Evolutionary conservation across 2,797 vertebrate genomes (phyloP), one percentile per base, ranked within the genome.

Genomic region (Sebastes itinus): DNA sequence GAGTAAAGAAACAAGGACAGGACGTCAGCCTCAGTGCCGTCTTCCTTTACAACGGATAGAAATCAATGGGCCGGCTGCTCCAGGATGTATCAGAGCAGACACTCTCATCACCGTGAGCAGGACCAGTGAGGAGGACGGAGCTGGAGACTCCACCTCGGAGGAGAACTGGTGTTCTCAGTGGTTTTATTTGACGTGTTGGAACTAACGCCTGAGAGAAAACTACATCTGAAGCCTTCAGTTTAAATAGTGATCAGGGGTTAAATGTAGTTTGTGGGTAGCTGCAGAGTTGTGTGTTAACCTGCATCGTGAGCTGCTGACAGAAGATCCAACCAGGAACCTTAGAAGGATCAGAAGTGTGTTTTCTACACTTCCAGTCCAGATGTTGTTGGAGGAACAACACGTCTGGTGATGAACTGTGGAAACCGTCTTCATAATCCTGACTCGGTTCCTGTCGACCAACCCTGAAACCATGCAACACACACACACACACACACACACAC

Each of bases 1-100:
- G 85, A 87, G 81, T 81, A 64, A 72, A 61, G 61, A 71, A 86
- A 83, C 18, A 67, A 73, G 76, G 20, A 77, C 35, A 69, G 67
- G 69, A 82, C 76, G 49, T 71, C 60, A 23, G 54, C 52, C 3
- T 71, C 33, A 25, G 8, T 1, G 28, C 38, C 14, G 27, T 62
- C 68, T 69, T 67, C 80, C 58, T 63, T 74, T 38, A 60, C 54
- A 72, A 35, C 54, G 71, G 55, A 72, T 66, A 62, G 14, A 65
- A 82, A 65, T 65, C 25, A 55, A 62, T 22, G n/a, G 38, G 12
- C 38, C 6, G 10, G 69, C 75, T 68, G 71, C 84, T 55, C 69
- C 59, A 55, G 52, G 38, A 81, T 73, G 65, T 68, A 68, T 83
- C 65, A 78, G 38, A 63, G 33, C 60, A 22, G 69, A 60, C 56